Conservation (phyloP, 1,140 invertebrate genomes). For the Bombus difficillimus region DNA sequence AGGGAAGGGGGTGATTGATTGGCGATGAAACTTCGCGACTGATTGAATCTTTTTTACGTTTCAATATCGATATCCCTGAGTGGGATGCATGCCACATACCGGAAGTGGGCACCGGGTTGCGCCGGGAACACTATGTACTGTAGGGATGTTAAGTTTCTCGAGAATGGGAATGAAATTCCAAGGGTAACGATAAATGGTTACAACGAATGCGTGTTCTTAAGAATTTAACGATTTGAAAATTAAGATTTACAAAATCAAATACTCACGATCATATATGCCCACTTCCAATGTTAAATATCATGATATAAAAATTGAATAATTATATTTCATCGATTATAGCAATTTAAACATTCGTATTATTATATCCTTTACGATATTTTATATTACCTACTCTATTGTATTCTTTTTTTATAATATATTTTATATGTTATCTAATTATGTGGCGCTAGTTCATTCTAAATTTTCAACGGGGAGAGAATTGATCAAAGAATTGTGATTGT, state of each 20-base stretch:
- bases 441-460: no score
- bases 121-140: background rate
- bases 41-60: slow-evolving; percentile 82
- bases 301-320: no score
- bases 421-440: no score
- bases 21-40: slow-evolving; percentile 81
- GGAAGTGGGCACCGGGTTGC: slow-evolving; percentile 19
- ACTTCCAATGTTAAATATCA: no score
- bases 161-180: background rate
- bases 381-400: no score
- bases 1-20: slow-evolving; percentile 77
- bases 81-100: slow-evolving; percentile 40
- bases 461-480: no score
- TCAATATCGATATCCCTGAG: slow-evolving; percentile 77
- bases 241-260: background rate
- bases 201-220: background rate
- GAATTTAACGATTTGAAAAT: background rate
- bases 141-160: slow-evolving; percentile 14
- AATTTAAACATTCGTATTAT: no score
- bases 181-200: background rate
- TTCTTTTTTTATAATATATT: no score
- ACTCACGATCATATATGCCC: no score
- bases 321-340: no score
- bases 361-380: no score
- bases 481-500: no score